Evolutionary conservation across 2,797 vertebrate genomes (phyloP).

Genomic region (Threskiornis aethiopicus): DNA sequence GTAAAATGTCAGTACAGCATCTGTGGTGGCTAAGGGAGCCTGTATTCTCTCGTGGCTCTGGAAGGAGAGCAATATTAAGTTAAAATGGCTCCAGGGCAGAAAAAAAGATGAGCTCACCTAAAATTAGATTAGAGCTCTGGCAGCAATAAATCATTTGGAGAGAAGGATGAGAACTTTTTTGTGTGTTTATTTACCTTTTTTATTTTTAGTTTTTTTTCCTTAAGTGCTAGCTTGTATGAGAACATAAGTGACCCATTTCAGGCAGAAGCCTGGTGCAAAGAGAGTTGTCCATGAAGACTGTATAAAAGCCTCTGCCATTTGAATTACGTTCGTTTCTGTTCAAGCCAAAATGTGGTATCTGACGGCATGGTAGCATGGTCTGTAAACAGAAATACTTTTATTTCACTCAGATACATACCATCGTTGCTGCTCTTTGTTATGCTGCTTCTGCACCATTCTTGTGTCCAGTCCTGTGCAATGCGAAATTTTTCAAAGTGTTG

Average conservation of each 20-base stretch:
- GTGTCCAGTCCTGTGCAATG: not conserved
- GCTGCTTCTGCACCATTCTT: not conserved
- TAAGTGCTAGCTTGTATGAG: not conserved
- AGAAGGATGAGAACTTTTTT: not conserved
- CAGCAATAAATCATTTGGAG: conserved; percentile 51
- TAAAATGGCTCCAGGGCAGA: conserved; percentile 49
- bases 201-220: not conserved
- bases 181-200: not conserved
- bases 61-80: conserved; percentile 58
- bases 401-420: not conserved
- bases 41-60: conserved; percentile 14
- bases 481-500: not conserved
- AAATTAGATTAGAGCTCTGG: conserved; percentile 52
- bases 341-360: not conserved
- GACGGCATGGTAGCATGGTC: not conserved
- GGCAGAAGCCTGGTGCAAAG: not conserved
- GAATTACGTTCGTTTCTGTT: not conserved
- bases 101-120: conserved; percentile 26
- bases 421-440: not conserved
- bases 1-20: conserved; percentile 39
- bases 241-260: not conserved
- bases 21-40: conserved; percentile 9
- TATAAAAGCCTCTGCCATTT: not conserved
- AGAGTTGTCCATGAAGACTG: not conserved
- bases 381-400: not conserved